Evolutionary conservation across 2,113 vertebrate genomes (phyloP), one percentile per base, ranked within the genome.

Genomic region (Mastomys natalensis): DNA sequence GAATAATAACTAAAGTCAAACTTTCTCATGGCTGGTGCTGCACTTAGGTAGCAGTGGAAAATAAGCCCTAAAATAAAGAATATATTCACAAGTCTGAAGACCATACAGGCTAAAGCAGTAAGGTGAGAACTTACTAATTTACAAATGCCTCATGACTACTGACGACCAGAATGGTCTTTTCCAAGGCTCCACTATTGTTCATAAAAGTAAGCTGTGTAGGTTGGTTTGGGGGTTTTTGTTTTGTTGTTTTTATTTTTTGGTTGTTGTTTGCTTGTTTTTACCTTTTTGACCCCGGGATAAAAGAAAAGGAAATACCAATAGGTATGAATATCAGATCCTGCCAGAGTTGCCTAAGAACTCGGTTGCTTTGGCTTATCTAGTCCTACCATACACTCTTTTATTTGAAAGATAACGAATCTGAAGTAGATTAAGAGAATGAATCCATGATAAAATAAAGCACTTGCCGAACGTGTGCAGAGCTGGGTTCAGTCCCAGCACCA

Each of bases 1-100:
- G 87, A 90, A 85, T 74, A n/a, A 93, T 84, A 66, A 92, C 13
- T 48, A 92, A 51, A 90, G 74, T 80, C 19, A 78, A 60, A 85
- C 58, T 94, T 88, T 45, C 64, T 51, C 3, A 24, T 31, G 76
- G 48, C 3, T 7, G 81, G 68, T 70, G 7, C 62, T 92, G 37
- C 62, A 58, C 24, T 40, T 26, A 58, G 53, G 73, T 37, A 74
- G 58, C 24, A 96, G 15, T 37, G 81, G 21, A 17, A 93, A 84
- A 12, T 62, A 22, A 85, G 0, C 9, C 48, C 31, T 89, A 12
- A 81, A 81, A 95, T 74, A 92, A 48, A 93, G 24, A 76, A 68
- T 78, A 94, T 77, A 87, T 87, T 24, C 55, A 62, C 40, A 34
- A 89, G 58, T 48, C 92, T 76, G n/a, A 90, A 95, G 45, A 64